Percentiles rank a stretch among this genome's conserved stretches.
These are phyloP conservation scores for Willowsia nigromaculata DNA, from an alignment of 2,888 invertebrate genomes.

Conservation along the genomic window DNA sequence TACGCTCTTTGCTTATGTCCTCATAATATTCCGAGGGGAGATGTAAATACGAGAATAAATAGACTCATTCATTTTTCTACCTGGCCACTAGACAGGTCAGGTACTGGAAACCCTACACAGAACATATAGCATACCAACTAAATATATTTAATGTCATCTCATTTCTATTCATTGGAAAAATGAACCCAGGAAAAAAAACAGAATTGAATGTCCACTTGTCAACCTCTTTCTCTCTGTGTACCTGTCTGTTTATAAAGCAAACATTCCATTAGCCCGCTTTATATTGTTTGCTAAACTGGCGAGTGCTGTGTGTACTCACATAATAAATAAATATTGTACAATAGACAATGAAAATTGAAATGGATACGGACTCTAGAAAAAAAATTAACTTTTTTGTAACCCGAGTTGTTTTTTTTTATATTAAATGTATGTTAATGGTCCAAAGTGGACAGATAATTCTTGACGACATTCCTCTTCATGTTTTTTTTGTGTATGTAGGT, in stretches of 20 bases:
- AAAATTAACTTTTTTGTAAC: background rate
- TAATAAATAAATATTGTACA: too few relatives aligned
- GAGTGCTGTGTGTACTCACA: background rate
- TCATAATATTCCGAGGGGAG: background rate
- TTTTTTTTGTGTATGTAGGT: background rate
- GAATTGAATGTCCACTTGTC: constrained; percentile 63
- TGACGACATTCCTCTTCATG: constrained; percentile 50
- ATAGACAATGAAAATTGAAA: constrained; percentile 2
- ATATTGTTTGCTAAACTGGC: background rate
- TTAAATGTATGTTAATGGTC: constrained; percentile 67
- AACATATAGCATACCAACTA: background rate
- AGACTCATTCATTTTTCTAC: background rate
- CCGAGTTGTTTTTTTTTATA: background rate
- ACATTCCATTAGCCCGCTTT: constrained; percentile 52
- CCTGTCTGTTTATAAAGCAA: background rate
- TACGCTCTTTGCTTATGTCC: background rate
- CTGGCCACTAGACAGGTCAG: constrained; percentile 5
- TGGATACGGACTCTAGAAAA: constrained; percentile 13
- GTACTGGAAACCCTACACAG: background rate
- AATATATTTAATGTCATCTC: constrained; percentile 51
- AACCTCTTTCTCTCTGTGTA: constrained; percentile 36
- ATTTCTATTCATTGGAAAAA: constrained; percentile 54
- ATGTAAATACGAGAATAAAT: background rate
- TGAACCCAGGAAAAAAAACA: background rate
- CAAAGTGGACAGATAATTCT: constrained; percentile 69